Percentiles rank a stretch among this genome's conserved stretches.
Evolutionary conservation across 64 coral and sea anemone species (phyloP).

Genomic region (Acropora tenuis): DNA sequence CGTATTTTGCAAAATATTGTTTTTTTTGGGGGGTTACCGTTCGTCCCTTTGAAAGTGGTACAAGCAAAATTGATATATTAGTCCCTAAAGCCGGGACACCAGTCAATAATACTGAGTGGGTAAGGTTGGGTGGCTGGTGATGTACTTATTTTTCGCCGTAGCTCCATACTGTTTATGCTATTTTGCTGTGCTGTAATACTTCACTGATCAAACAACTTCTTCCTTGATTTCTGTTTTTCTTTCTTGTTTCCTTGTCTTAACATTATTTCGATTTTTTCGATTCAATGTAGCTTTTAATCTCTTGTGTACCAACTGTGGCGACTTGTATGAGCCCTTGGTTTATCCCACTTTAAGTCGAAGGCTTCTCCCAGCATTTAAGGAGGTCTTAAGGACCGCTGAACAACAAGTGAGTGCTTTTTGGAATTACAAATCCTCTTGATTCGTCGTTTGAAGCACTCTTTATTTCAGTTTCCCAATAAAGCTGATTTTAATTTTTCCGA

Average conservation of each 20-base stretch:
- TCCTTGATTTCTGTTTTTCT: neutral
- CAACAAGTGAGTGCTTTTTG: conserved; percentile 14
- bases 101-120: too few relatives aligned
- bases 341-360: neutral
- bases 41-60: too few relatives aligned
- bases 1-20: too few relatives aligned
- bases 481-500: neutral
- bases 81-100: too few relatives aligned
- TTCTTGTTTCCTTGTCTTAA: too few relatives aligned
- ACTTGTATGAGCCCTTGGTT: neutral
- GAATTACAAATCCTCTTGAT: neutral
- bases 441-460: too few relatives aligned
- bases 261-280: neutral
- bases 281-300: conserved; percentile 59
- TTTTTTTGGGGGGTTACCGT: too few relatives aligned
- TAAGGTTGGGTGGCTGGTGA: too few relatives aligned
- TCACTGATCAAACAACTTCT: neutral
- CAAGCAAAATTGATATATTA: too few relatives aligned
- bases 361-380: conserved; percentile 37
- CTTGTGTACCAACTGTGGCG: conserved; percentile 61
- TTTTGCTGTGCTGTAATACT: neutral
- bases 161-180: neutral
- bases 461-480: neutral
- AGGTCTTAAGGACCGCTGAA: neutral
- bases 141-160: too few relatives aligned